Conservation (phyloP, 2,113 vertebrate species). For the Rhinoderma darwinii region DNA sequence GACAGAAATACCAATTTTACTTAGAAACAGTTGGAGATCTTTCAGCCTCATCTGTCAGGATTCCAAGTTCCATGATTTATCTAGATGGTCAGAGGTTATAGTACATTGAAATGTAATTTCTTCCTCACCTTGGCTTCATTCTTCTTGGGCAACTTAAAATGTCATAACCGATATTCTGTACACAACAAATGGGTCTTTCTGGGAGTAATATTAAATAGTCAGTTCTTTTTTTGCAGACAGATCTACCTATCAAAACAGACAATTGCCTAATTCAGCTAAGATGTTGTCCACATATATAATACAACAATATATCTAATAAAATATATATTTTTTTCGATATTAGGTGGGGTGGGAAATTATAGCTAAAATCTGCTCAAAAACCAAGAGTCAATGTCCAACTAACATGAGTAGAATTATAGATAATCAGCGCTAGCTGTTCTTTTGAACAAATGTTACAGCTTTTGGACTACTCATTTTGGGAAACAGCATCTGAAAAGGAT, state of each 20-base stretch:
- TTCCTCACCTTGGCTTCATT: conserved; percentile 61
- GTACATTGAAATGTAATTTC: conserved; percentile 71
- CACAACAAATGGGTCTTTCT: conserved; percentile 50
- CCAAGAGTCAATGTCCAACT: neutral
- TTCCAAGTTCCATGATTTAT: conserved; percentile 65
- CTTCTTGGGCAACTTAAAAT: conserved; percentile 67
- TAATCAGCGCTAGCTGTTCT: neutral
- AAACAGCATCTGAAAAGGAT: neutral
- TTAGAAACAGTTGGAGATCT: conserved; percentile 24
- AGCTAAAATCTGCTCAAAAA: neutral
- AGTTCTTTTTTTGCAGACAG: conserved; percentile 34
- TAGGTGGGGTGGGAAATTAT: neutral
- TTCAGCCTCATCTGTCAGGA: conserved; percentile 28
- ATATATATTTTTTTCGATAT: conserved; percentile 1
- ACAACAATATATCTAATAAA: conserved; percentile 26
- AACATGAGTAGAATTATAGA: neutral
- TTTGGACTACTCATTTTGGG: neutral
- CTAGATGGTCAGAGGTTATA: conserved; percentile 66
- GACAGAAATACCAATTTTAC: conserved; percentile 22
- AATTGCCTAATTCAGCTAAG: conserved; percentile 38
- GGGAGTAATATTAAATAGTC: conserved; percentile 20
- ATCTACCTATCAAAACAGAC: conserved; percentile 3
- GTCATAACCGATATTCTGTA: conserved; percentile 64
- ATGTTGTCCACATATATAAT: neutral
- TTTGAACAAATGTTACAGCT: neutral